Evolutionary conservation across 2,797 vertebrate species (phyloP).

Genomic region (Melanotaenia nigrans): DNA sequence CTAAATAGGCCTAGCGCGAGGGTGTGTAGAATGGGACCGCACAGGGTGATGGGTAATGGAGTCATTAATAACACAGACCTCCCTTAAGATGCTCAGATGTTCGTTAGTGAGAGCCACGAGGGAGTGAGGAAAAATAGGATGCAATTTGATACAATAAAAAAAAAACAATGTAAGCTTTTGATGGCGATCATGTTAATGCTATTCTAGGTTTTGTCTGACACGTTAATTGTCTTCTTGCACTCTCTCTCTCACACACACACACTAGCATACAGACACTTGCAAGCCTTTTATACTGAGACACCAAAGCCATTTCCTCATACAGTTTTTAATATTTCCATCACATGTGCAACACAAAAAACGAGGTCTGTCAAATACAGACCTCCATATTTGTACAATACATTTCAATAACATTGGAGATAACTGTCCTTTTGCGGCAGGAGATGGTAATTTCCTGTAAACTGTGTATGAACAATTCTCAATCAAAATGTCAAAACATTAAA

Average conservation of each 20-base stretch:
- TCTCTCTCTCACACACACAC: background rate
- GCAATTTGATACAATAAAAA: conserved; percentile 72
- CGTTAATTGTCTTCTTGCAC: conserved; percentile 54
- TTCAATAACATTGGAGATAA: conserved; percentile 84
- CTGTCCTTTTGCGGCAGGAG: conserved; percentile 82
- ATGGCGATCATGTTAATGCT: conserved; percentile 64
- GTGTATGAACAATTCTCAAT: conserved; percentile 81
- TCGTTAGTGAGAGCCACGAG: conserved; percentile 77
- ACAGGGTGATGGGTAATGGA: conserved; percentile 86
- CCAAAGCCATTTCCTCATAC: conserved; percentile 76
- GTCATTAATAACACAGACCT: conserved; percentile 86
- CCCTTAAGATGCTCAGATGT: conserved; percentile 84
- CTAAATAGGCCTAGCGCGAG: conserved; percentile 80
- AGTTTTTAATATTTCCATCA: conserved; percentile 89
- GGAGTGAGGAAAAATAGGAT: conserved; percentile 76
- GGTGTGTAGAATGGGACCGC: conserved; percentile 81
- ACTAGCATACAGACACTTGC: conserved; percentile 2
- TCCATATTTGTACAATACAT: conserved; percentile 86
- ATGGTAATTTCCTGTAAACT: conserved; percentile 83
- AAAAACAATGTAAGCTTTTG: conserved; percentile 66
- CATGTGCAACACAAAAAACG: conserved; percentile 88
- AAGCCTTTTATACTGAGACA: conserved; percentile 42
- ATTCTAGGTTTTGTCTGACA: conserved; percentile 62
- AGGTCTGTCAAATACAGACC: conserved; percentile 87
- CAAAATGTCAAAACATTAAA: conserved; percentile 86